Evolutionary conservation across 2,888 invertebrate genomes (phyloP).

Genomic region (Pachliopta kotzebuea): DNA sequence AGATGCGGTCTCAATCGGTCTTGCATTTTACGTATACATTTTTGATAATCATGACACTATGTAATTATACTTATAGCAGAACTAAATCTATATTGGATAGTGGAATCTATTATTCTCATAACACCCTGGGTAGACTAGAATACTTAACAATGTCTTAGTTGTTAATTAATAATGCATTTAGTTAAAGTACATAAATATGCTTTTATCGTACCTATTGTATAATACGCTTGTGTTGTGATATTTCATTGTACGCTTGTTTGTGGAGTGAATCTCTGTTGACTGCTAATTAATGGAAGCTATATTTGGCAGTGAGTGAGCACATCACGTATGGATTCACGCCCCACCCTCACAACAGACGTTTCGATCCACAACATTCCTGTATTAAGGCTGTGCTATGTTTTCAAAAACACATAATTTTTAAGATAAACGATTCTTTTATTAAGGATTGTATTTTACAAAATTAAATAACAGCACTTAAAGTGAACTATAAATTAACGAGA

Average conservation of each 20-base stretch:
- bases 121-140: no score
- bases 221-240: conserved; percentile 47
- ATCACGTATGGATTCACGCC: conserved; percentile 23
- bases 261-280: conserved; percentile 39
- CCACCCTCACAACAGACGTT: conserved; percentile 21
- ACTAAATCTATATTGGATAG: not conserved
- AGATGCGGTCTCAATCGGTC: not conserved
- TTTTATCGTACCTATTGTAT: conserved; percentile 24
- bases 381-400: conserved; percentile 11
- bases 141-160: not conserved
- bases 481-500: no score
- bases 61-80: not conserved
- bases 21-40: not conserved
- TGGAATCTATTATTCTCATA: not conserved
- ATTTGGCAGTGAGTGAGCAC: conserved; percentile 38
- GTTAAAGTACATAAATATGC: conserved; percentile 17
- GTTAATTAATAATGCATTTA: conserved; percentile 10
- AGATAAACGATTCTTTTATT: no score
- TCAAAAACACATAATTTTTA: no score
- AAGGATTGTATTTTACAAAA: no score
- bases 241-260: conserved; percentile 40
- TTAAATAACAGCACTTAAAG: no score
- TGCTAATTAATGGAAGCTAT: conserved; percentile 54
- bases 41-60: not conserved
- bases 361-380: conserved; percentile 7